These are phyloP conservation scores for Heliocidaris tuberculata DNA, from an alignment of 35 echinoderm and acorn worm genomes.

Conservation along the genomic window DNA sequence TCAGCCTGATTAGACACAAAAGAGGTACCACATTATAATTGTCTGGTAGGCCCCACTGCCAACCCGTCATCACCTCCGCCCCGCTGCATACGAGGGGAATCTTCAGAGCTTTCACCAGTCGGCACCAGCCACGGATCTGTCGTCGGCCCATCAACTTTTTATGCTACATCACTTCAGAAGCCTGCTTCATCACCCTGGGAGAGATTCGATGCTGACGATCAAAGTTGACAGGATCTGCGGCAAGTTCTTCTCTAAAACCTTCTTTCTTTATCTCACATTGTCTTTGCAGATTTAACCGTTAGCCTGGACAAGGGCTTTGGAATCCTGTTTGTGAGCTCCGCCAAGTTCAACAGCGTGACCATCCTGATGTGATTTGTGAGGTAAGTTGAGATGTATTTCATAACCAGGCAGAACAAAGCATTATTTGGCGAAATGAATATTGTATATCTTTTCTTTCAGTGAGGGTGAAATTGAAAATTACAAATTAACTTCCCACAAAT, in stretches of 20 bases:
- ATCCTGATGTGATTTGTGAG: not conserved
- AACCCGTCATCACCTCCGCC: constrained; percentile 25
- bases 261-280: not conserved
- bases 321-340: not conserved
- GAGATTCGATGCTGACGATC: not conserved
- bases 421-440: no score
- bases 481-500: no score
- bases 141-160: constrained; percentile 3
- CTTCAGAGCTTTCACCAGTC: not conserved
- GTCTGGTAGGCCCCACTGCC: not conserved
- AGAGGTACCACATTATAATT: constrained; percentile 8
- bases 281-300: not conserved
- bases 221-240: not conserved
- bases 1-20: constrained; percentile 38
- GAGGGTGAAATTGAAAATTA: no score
- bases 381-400: not conserved
- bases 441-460: no score
- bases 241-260: not conserved
- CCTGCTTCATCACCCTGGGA: not conserved
- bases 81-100: not conserved
- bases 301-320: not conserved
- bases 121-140: not conserved
- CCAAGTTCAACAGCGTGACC: not conserved
- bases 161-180: constrained; percentile 34
- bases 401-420: not conserved